Evolutionary conservation across 2,113 vertebrate species (phyloP).

Genomic region (Boulengeromyrus knoepffleri): DNA sequence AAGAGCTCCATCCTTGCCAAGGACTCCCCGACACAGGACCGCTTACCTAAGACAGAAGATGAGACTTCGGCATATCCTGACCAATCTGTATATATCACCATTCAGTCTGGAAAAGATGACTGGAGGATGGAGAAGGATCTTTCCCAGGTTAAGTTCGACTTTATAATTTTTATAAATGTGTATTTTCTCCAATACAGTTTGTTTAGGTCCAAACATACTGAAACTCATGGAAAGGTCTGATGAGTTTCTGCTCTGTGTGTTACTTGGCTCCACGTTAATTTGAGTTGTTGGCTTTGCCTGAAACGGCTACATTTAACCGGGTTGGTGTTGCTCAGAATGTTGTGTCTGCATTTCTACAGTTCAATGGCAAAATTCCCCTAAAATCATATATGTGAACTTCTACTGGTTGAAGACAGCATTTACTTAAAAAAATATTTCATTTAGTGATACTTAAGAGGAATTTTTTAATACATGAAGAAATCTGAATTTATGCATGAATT

Average conservation of each 20-base stretch:
- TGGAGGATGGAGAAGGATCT: not conserved
- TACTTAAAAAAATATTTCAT: not conserved
- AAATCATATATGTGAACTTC: not conserved
- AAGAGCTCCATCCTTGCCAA: conserved; percentile 68
- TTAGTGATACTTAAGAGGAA: not conserved
- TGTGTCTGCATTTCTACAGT: not conserved
- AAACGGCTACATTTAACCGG: not conserved
- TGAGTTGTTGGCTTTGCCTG: not conserved
- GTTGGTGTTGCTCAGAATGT: not conserved
- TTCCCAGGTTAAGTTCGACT: not conserved
- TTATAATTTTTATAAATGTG: not conserved
- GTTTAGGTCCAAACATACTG: not conserved
- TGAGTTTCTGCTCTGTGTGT: not conserved
- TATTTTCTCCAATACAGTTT: not conserved
- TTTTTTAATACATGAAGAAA: not conserved
- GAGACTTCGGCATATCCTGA: not conserved
- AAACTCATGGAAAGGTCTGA: not conserved
- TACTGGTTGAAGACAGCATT: not conserved
- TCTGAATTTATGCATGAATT: not conserved
- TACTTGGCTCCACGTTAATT: not conserved
- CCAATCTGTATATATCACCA: not conserved
- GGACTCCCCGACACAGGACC: conserved; percentile 59
- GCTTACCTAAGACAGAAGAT: not conserved
- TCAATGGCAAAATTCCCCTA: not conserved
- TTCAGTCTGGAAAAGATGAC: not conserved